Evolutionary conservation across 2,113 vertebrate genomes (phyloP).

Genomic region (Otus sunia): DNA sequence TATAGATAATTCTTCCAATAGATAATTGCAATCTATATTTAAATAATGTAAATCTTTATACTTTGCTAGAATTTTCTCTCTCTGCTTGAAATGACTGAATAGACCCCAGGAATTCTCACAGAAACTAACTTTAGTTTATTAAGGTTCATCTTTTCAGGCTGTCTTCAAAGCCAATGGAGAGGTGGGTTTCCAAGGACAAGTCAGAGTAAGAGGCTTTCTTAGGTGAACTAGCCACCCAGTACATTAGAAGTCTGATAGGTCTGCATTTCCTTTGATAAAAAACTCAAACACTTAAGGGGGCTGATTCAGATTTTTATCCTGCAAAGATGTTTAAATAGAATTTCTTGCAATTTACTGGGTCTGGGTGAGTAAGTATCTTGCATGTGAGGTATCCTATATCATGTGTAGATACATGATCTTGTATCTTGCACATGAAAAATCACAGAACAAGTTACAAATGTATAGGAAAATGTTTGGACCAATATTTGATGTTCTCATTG

Average conservation of each 20-base stretch:
- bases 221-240: background rate
- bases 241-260: background rate
- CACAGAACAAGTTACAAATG: background rate
- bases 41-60: background rate
- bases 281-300: background rate
- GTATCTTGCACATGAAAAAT: background rate
- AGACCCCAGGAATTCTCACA: background rate
- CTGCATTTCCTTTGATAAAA: background rate
- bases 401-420: background rate
- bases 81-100: background rate
- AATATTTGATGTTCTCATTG: background rate
- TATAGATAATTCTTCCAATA: background rate
- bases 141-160: background rate
- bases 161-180: background rate
- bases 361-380: background rate
- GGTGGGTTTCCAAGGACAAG: background rate
- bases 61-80: background rate
- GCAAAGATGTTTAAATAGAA: background rate
- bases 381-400: background rate
- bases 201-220: background rate
- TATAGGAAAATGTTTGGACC: background rate
- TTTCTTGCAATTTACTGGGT: background rate
- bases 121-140: background rate
- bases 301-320: background rate
- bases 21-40: conserved; percentile 2